Evolutionary conservation across 2,797 vertebrate species (phyloP).

Genomic region (Acanthurus lineatus): DNA sequence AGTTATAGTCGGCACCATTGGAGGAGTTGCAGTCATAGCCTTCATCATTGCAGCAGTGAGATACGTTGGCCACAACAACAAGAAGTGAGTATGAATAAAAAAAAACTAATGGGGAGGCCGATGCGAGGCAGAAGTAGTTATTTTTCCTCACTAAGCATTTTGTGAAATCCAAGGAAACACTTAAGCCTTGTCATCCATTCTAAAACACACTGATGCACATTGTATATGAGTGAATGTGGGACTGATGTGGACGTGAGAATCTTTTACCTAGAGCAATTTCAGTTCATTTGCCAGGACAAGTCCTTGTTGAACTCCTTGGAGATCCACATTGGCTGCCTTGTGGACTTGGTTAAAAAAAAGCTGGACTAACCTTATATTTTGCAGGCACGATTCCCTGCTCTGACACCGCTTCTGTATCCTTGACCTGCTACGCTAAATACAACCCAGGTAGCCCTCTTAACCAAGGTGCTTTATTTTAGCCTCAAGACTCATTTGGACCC

Average conservation of each 20-base stretch:
- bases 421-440: slow-evolving; percentile 81
- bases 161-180: slow-evolving; percentile 82
- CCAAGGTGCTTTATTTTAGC: slow-evolving; percentile 79
- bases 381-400: slow-evolving; percentile 76
- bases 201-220: slow-evolving; percentile 74
- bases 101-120: slow-evolving; percentile 49
- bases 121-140: slow-evolving; percentile 48
- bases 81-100: slow-evolving; percentile 89
- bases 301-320: slow-evolving; percentile 65
- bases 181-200: slow-evolving; percentile 88
- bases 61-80: slow-evolving; percentile 93
- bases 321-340: slow-evolving; percentile 66
- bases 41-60: slow-evolving; percentile 94
- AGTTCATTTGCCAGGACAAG: slow-evolving; percentile 65
- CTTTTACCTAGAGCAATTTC: slow-evolving; percentile 64
- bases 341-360: slow-evolving; percentile 69
- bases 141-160: slow-evolving; percentile 61
- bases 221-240: slow-evolving; percentile 71
- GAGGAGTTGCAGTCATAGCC: slow-evolving; percentile 93
- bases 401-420: slow-evolving; percentile 82
- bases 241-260: slow-evolving; percentile 64
- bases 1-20: slow-evolving; percentile 92
- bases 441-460: slow-evolving; percentile 77
- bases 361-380: slow-evolving; percentile 84
- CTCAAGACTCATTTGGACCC: slow-evolving; percentile 70